Percentiles rank a stretch among this genome's conserved stretches.
Conservation (phyloP, 2,113 vertebrate genomes). For the Sinocyclocheilus rhinocerous region DNA sequence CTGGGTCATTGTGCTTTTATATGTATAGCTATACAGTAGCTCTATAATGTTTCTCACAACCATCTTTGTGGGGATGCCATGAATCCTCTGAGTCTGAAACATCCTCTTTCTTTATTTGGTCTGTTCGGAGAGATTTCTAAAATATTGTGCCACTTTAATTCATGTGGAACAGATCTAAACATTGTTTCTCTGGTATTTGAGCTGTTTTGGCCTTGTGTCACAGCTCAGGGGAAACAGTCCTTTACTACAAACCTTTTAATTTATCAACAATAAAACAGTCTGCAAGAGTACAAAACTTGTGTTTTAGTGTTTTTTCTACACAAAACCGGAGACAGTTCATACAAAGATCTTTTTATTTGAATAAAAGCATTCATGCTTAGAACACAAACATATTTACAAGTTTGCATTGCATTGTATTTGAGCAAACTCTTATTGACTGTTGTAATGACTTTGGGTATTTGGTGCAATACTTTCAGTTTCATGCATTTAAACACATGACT, state of each 20-base stretch:
- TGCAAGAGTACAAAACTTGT: background rate
- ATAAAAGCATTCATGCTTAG: background rate
- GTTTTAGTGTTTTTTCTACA: background rate
- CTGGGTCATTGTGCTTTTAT: background rate
- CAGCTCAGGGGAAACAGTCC: background rate
- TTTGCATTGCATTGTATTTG: background rate
- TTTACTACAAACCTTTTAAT: background rate
- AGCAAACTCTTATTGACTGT: background rate
- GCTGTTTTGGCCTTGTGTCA: background rate
- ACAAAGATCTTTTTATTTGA: constrained; percentile 6
- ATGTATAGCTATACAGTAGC: background rate
- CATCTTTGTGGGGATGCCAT: background rate
- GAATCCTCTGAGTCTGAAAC: background rate
- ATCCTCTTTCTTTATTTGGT: background rate
- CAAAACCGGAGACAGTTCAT: background rate
- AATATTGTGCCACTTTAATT: constrained; percentile 1
- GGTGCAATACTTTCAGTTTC: constrained; percentile 1
- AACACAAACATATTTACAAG: constrained; percentile 11
- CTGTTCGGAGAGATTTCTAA: background rate
- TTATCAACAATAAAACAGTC: background rate
- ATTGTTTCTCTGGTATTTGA: background rate
- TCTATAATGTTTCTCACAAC: background rate
- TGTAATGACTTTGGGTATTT: background rate
- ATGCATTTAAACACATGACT: constrained; percentile 13
- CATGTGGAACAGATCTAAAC: background rate